Evolutionary conservation across 2,888 invertebrate genomes (phyloP), one percentile per base, ranked within the genome.

Genomic region (Ornithoptera priamus): DNA sequence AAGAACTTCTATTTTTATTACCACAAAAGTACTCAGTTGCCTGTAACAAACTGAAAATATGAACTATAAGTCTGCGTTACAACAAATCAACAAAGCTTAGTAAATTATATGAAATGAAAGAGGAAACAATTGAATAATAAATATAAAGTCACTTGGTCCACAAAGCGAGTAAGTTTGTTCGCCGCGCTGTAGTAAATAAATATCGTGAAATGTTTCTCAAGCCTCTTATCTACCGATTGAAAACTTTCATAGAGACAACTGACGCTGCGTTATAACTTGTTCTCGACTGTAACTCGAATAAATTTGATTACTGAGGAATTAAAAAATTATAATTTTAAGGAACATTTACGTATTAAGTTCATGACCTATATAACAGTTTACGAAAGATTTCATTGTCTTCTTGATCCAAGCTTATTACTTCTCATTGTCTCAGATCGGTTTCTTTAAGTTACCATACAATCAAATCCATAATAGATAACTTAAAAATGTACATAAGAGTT

Each of bases 151-250:
- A 81, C 81, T 79, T 80, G 46, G 83, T 81, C 77, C 76, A 81
- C 84, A 84, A 84, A 85, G 82, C 80, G 80, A 79, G 75, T 75
- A 75, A 78, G 76, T 78, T 77, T 71, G 72, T 72, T 75, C 77
- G 72, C 76, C 73, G 74, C 73, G 69, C 72, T 76, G 85, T 78
- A 82, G 86, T 86, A 87, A 89, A 88, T 89, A 89, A 88, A 89
- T 88, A 88, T 85, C 79, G 78, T 74, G 79, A 75, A 79, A 78
- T 76, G 82, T 81, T 53, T 79, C 76, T 85, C 86, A 90, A 90
- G 89, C 89, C 87, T 87, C 90, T 90, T 90, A 90, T 83, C 86
- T 82, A 75, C 58, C 87, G 83, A 89, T 89, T 87, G 90, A 84
- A 90, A 89, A 89, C 85, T 89, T 87, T 77, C 78, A 79, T 79